Percentiles rank a stretch among this genome's conserved stretches.
Evolutionary conservation across 1,140 invertebrate genomes (phyloP).

Genomic region (Uloborus diversus): DNA sequence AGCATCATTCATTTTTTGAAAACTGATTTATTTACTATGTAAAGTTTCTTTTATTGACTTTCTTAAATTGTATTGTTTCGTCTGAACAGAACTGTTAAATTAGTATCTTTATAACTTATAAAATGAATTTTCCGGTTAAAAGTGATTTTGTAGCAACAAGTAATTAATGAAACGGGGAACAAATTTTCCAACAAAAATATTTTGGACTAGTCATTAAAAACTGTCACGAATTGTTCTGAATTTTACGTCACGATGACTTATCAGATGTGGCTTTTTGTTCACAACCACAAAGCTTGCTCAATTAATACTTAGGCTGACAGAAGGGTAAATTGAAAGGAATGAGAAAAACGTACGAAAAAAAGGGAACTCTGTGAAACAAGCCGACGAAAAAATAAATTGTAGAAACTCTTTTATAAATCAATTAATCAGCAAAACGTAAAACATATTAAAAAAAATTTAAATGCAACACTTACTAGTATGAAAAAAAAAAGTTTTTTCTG

Average conservation of each 20-base stretch:
- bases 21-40: too few relatives aligned
- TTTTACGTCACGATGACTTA: conserved; percentile 31
- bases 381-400: conserved; percentile 23
- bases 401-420: conserved; percentile 52
- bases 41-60: too few relatives aligned
- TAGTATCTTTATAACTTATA: too few relatives aligned
- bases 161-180: background rate
- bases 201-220: background rate
- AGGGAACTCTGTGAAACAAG: background rate
- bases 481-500: conserved; percentile 14
- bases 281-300: conserved; percentile 17
- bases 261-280: conserved; percentile 48
- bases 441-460: background rate
- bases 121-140: too few relatives aligned
- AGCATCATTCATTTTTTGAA: too few relatives aligned
- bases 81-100: too few relatives aligned
- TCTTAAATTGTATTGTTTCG: too few relatives aligned
- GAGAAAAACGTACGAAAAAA: background rate
- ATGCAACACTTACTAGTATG: conserved; percentile 13
- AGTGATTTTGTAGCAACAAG: background rate
- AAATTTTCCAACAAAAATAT: background rate
- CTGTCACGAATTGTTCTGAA: background rate
- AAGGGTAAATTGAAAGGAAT: conserved; percentile 32
- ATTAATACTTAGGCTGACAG: conserved; percentile 31
- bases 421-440: conserved; percentile 51